Evolutionary conservation across 2,888 invertebrate genomes (phyloP).

Genomic region (Noctua fimbriata): DNA sequence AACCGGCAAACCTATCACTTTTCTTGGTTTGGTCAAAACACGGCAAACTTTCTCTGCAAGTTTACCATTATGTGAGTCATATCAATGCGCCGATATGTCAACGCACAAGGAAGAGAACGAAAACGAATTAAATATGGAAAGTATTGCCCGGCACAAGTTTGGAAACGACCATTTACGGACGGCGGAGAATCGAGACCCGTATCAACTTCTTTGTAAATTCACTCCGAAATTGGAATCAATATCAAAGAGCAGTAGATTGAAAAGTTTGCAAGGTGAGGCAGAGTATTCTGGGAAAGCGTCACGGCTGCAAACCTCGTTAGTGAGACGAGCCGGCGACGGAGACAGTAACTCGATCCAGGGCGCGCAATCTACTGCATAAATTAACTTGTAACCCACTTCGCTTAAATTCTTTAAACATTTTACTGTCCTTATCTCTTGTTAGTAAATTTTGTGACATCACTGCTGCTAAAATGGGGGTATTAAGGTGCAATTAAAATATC

Average conservation of each 20-base stretch:
- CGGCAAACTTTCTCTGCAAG: conserved; percentile 75
- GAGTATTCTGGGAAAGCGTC: conserved; percentile 40
- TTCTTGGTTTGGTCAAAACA: conserved; percentile 74
- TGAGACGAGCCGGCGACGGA: conserved; percentile 48
- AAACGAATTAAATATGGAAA: conserved; percentile 34
- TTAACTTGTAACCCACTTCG: conserved; percentile 65
- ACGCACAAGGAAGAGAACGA: conserved; percentile 35
- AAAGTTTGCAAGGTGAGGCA: conserved; percentile 49
- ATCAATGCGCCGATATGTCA: conserved; percentile 46
- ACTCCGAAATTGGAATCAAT: conserved; percentile 22
- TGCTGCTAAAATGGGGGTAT: conserved; percentile 67
- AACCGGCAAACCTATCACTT: conserved; percentile 73
- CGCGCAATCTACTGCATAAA: conserved; percentile 67
- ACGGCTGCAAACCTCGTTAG: conserved; percentile 58
- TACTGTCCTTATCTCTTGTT: conserved; percentile 54
- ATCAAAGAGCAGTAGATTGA: conserved; percentile 45
- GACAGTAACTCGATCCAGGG: conserved; percentile 58
- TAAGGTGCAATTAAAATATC: conserved; percentile 64
- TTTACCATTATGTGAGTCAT: conserved; percentile 60
- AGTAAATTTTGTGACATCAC: conserved; percentile 74
- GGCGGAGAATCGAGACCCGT: conserved; percentile 13
- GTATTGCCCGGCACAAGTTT: conserved; percentile 6
- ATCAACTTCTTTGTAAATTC: conserved; percentile 46
- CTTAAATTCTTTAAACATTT: conserved; percentile 57
- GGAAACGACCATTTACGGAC: conserved; percentile 19